Percentiles rank a stretch among this genome's conserved stretches.
Evolutionary conservation across 2,113 vertebrate genomes (phyloP).

Genomic region (Psittacula cyanocephala): DNA sequence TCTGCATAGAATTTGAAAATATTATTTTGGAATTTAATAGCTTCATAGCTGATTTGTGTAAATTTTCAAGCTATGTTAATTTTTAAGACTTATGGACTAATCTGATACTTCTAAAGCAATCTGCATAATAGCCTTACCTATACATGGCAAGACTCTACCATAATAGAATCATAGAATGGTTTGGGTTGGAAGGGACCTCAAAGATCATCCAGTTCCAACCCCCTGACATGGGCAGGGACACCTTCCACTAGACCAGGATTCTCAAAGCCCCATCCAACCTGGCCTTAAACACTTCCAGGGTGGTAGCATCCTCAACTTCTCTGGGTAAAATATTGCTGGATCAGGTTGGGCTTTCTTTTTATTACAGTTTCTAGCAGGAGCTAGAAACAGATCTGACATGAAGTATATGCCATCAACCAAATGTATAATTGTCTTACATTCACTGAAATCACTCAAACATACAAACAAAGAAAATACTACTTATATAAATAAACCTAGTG

Average conservation of each 20-base stretch:
- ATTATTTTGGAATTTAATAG: neutral
- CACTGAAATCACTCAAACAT: neutral
- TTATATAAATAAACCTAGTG: neutral
- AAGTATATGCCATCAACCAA: neutral
- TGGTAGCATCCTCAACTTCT: neutral
- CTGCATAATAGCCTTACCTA: neutral
- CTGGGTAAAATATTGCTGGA: neutral
- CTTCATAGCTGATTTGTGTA: neutral
- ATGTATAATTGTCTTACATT: neutral
- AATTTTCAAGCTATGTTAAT: neutral
- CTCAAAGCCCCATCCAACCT: neutral
- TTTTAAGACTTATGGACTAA: neutral
- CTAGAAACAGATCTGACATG: neutral
- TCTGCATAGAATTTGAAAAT: neutral
- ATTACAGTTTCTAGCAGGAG: neutral
- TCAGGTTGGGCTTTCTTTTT: neutral
- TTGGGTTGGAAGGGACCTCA: neutral
- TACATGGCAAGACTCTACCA: neutral
- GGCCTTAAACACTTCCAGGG: neutral
- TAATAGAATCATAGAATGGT: neutral
- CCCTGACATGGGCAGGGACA: neutral
- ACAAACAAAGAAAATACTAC: neutral
- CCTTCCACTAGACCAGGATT: neutral
- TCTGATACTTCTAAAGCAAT: neutral
- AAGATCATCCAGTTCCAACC: neutral